These are phyloP conservation scores for Amazona vittata DNA, from an alignment of 2,113 vertebrate species.

Conservation along the genomic window DNA sequence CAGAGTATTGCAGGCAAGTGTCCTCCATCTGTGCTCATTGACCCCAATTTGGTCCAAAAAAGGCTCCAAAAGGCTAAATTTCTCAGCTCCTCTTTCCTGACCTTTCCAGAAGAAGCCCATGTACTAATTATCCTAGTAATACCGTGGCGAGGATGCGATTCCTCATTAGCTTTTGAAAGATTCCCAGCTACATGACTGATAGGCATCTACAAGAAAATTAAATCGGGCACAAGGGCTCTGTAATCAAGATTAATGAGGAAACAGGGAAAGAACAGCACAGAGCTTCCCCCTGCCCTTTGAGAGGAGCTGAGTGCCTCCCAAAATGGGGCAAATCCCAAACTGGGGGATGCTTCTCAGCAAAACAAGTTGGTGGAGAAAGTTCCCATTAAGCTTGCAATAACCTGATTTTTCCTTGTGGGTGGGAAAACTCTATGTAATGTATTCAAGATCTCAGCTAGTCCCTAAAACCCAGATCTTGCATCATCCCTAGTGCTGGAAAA, in stretches of 20 bases:
- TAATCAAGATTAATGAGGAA: conserved; percentile 66
- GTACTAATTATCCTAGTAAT: conserved; percentile 67
- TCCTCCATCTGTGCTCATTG: background rate
- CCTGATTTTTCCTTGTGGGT: accelerated
- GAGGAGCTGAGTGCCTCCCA: background rate
- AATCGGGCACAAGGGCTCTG: conserved; percentile 20
- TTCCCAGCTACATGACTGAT: conserved; percentile 62
- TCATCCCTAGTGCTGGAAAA: background rate
- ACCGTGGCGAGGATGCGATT: conserved; percentile 17
- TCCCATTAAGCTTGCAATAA: background rate
- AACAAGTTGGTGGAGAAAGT: background rate
- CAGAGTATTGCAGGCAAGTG: background rate
- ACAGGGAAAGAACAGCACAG: background rate
- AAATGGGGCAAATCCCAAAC: background rate
- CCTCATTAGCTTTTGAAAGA: conserved; percentile 64
- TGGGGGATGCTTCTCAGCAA: accelerated
- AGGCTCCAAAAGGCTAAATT: background rate
- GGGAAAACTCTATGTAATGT: accelerated
- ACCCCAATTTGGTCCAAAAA: background rate
- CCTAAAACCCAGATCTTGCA: accelerated
- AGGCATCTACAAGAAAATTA: conserved; percentile 62
- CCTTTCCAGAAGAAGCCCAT: conserved; percentile 7
- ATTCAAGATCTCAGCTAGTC: background rate
- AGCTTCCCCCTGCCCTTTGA: background rate
- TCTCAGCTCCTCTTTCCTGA: background rate